These are phyloP conservation scores for Coelopa pilipes DNA, from an alignment of 2,888 invertebrate genomes.

Conservation along the genomic window DNA sequence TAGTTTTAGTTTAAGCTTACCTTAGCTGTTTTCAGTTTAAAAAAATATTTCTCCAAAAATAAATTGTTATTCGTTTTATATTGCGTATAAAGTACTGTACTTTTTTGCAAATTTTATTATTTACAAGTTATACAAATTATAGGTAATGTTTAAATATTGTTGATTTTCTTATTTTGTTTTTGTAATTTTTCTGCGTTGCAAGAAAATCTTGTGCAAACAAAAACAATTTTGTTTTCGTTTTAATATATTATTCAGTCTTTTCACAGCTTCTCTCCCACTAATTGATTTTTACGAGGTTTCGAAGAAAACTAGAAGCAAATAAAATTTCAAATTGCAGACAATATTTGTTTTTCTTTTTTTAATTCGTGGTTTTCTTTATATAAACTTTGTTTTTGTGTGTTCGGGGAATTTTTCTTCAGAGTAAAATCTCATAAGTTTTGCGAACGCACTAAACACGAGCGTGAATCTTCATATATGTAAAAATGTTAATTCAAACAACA, in stretches of 20 bases:
- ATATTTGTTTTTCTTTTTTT: too few species aligned
- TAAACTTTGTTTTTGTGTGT: too few species aligned
- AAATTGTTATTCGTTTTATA: too few species aligned
- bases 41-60: too few species aligned
- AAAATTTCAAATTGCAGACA: background rate
- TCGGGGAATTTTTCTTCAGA: background rate
- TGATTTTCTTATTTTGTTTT: slow-evolving; percentile 33
- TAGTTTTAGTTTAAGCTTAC: too few species aligned
- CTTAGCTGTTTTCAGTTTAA: too few species aligned
- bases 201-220: background rate
- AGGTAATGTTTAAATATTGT: too few species aligned
- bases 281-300: slow-evolving; percentile 6
- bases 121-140: background rate
- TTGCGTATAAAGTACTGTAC: too few species aligned
- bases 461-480: slow-evolving; percentile 1
- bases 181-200: slow-evolving; percentile 23
- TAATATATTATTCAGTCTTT: slow-evolving; percentile 35
- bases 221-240: slow-evolving; percentile 10
- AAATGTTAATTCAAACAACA: slow-evolving; percentile 3
- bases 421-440: background rate
- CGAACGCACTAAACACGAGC: background rate
- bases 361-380: too few species aligned
- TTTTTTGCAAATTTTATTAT: background rate
- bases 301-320: background rate
- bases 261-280: slow-evolving; percentile 40